A percentile compares a stretch with the other conserved stretches of the same genome.
These are phyloP conservation scores for Agrochola macilenta DNA, from an alignment of 2,888 invertebrate genomes.

Conservation along the genomic window DNA sequence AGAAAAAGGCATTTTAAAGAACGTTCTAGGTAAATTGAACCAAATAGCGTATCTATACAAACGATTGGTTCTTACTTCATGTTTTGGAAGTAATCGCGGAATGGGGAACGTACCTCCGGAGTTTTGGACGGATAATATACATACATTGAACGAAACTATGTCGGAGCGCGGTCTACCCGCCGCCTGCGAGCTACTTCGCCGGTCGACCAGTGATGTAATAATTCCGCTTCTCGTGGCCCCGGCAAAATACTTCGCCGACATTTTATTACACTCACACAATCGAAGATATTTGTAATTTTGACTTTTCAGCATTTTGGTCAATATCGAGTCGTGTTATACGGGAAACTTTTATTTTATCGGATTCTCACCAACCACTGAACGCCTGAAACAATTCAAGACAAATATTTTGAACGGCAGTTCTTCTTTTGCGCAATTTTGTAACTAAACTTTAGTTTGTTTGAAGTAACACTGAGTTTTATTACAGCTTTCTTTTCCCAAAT, in stretches of 20 bases:
- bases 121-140: conserved; percentile 16
- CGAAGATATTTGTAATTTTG: conserved; percentile 59
- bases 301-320: conserved; percentile 56
- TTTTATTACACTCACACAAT: conserved; percentile 64
- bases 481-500: conserved; percentile 1
- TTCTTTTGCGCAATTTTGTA: conserved; percentile 38
- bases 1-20: conserved; percentile 9
- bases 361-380: conserved; percentile 31
- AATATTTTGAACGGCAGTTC: conserved; percentile 42
- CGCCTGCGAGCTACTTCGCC: conserved; percentile 21
- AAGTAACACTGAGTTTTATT: conserved; percentile 16
- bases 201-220: conserved; percentile 58
- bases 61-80: conserved; percentile 36
- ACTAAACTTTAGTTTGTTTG: conserved; percentile 25
- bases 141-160: conserved; percentile 46
- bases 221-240: conserved; percentile 42
- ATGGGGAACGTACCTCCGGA: conserved; percentile 40
- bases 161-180: conserved; percentile 22
- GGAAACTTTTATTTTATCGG: conserved; percentile 56
- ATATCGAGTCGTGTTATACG: conserved; percentile 44
- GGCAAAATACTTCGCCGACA: conserved; percentile 59
- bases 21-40: background rate
- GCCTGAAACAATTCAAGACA: conserved; percentile 41
- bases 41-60: conserved; percentile 5
- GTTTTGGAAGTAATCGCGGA: conserved; percentile 49